Percentiles rank a stretch among this genome's conserved stretches.
These are phyloP conservation scores for Aviceda subcristata DNA, from an alignment of 2,113 vertebrate genomes.

Conservation along the genomic window DNA sequence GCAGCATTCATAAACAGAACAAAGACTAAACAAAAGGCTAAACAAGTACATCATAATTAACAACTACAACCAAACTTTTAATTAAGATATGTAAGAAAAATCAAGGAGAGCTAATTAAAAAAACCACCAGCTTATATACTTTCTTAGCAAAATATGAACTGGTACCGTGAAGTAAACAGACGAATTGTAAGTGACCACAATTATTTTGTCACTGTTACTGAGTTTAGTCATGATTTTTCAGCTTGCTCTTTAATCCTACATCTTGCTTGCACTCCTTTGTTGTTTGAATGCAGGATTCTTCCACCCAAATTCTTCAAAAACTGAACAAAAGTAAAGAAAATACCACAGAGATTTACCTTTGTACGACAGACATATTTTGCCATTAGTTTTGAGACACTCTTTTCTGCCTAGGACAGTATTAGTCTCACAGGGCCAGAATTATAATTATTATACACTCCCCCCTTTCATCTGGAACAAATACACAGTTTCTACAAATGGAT, in stretches of 20 bases:
- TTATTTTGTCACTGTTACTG: constrained; percentile 9
- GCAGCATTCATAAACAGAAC: constrained; percentile 59
- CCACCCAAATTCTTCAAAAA: neutral
- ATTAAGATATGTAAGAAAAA: constrained; percentile 50
- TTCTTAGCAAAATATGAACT: constrained; percentile 4
- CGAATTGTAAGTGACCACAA: constrained; percentile 49
- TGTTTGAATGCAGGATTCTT: neutral
- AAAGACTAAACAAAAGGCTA: constrained; percentile 56
- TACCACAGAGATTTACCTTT: neutral
- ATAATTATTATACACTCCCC: neutral
- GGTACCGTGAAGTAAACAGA: neutral
- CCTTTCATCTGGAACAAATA: neutral
- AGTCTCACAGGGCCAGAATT: neutral
- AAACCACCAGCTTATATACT: neutral
- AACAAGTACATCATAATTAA: constrained; percentile 58
- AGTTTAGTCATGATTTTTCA: constrained; percentile 8
- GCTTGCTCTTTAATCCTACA: constrained; percentile 2
- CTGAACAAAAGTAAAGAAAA: neutral
- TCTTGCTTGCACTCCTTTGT: neutral
- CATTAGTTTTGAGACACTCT: neutral
- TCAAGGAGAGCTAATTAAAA: constrained; percentile 26
- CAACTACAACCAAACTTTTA: constrained; percentile 46
- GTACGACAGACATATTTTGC: neutral
- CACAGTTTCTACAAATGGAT: neutral
- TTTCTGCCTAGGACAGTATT: neutral